These are phyloP conservation scores for Gastrophysa polygoni DNA, from an alignment of 2,888 invertebrate genomes.

Conservation along the genomic window DNA sequence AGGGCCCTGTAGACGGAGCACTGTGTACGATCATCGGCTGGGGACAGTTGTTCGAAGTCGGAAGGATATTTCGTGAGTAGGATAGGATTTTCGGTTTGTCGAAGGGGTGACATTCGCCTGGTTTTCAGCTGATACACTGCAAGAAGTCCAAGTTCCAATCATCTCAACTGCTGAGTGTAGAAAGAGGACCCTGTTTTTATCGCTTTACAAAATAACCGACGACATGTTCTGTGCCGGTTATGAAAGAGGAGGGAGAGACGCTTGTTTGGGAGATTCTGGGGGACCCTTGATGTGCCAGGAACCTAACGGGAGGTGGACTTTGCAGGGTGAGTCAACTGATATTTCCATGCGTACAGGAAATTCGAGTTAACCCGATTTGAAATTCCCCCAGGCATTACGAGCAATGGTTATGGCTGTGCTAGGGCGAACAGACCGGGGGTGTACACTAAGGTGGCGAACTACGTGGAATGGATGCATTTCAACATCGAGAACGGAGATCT, in stretches of 20 bases:
- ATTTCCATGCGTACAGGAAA: neutral
- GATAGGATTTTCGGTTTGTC: no score
- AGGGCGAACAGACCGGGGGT: constrained; percentile 79
- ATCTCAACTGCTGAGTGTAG: constrained; percentile 80
- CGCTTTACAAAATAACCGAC: constrained; percentile 77
- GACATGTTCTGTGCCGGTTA: constrained; percentile 85
- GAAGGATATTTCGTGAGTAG: constrained; percentile 79
- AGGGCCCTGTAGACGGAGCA: constrained; percentile 67
- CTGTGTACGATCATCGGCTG: constrained; percentile 81
- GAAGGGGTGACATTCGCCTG: constrained; percentile 34
- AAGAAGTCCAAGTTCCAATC: constrained; percentile 80
- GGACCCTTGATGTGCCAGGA: constrained; percentile 81
- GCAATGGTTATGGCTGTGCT: constrained; percentile 82
- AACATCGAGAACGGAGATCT: constrained; percentile 56
- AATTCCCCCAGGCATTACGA: constrained; percentile 77
- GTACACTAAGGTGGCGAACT: constrained; percentile 79
- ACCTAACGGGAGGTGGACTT: constrained; percentile 54
- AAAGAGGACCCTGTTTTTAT: constrained; percentile 74
- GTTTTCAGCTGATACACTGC: constrained; percentile 74
- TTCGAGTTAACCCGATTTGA: no score
- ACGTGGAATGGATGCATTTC: constrained; percentile 73
- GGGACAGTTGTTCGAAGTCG: constrained; percentile 81
- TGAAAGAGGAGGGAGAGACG: constrained; percentile 79
- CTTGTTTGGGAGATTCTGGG: constrained; percentile 81
- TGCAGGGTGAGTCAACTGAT: constrained; percentile 43